Conservation (phyloP, 2,113 vertebrate genomes). For the Mirounga angustirostris region DNA sequence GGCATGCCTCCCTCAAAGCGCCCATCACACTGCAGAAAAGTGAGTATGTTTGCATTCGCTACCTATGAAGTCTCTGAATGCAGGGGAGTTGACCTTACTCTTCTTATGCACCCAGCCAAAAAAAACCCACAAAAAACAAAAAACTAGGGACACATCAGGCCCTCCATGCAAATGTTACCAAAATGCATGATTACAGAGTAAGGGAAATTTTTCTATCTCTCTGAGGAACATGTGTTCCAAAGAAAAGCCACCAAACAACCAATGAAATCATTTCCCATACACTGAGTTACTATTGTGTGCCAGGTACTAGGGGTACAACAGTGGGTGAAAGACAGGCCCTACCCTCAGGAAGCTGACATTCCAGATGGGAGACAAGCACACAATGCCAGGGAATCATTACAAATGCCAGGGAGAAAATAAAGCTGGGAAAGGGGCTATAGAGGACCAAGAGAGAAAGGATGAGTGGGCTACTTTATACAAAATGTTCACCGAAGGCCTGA, state of each 20-base stretch:
- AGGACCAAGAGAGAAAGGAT: background rate
- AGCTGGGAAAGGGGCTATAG: background rate
- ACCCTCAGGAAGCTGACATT: background rate
- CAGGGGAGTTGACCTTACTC: background rate
- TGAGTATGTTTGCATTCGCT: background rate
- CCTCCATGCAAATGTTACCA: background rate
- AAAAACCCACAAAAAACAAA: no score
- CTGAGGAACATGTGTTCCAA: background rate
- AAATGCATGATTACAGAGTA: background rate
- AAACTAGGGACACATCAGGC: background rate
- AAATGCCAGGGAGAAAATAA: background rate
- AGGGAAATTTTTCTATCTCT: background rate
- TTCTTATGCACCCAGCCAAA: background rate
- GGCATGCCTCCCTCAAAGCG: background rate
- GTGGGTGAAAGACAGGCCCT: background rate
- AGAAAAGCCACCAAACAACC: background rate
- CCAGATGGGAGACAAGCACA: background rate
- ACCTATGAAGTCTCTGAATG: background rate
- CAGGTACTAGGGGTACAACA: background rate
- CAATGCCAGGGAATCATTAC: background rate
- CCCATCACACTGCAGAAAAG: fast-evolving
- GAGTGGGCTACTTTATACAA: background rate
- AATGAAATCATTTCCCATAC: background rate
- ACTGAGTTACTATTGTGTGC: background rate
- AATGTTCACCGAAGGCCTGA: background rate